phyloP scores from a whole-genome alignment of 2,888 invertebrate species.

The Phortica okadai region DNA sequence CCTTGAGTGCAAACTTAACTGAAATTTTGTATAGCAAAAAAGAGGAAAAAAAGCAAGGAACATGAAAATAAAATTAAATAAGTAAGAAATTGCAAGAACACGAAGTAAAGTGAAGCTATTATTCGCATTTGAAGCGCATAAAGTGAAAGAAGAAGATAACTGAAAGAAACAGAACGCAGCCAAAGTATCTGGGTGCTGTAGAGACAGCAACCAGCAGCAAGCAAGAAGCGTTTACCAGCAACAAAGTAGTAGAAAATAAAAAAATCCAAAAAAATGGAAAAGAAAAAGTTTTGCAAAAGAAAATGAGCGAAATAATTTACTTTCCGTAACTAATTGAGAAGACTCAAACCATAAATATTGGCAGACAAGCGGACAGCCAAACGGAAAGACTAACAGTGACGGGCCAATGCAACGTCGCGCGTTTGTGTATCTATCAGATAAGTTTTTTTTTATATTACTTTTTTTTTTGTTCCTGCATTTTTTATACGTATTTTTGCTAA shows the following conservation, averaged over 20 bases:
- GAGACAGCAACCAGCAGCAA: conserved; percentile 42
- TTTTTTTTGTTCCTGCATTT: conserved; percentile 1
- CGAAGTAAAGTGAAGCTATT: background rate
- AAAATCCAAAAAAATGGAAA: conserved; percentile 44
- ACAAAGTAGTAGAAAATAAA: conserved; percentile 43
- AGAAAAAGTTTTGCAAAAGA: conserved; percentile 46
- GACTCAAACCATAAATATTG: conserved; percentile 34
- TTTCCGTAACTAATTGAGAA: conserved; percentile 68
- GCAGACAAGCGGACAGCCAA: conserved; percentile 39
- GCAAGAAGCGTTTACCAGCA: conserved; percentile 39
- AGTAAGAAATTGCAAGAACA: background rate
- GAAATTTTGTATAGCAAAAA: background rate
- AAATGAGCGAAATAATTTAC: conserved; percentile 59
- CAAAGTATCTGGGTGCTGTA: background rate
- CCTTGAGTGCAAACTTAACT: background rate
- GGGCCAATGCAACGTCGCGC: conserved; percentile 21
- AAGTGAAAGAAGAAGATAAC: conserved; percentile 33
- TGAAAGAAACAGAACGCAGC: conserved; percentile 39
- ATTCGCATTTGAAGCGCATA: conserved; percentile 9
- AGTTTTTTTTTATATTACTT: background rate
- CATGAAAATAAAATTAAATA: background rate
- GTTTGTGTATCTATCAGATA: conserved; percentile 21
- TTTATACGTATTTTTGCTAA: background rate
- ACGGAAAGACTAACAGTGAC: conserved; percentile 25
- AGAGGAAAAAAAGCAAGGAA: too few species aligned